Conservation (phyloP, 2,113 vertebrate genomes). For the Bagarius yarrelli region DNA sequence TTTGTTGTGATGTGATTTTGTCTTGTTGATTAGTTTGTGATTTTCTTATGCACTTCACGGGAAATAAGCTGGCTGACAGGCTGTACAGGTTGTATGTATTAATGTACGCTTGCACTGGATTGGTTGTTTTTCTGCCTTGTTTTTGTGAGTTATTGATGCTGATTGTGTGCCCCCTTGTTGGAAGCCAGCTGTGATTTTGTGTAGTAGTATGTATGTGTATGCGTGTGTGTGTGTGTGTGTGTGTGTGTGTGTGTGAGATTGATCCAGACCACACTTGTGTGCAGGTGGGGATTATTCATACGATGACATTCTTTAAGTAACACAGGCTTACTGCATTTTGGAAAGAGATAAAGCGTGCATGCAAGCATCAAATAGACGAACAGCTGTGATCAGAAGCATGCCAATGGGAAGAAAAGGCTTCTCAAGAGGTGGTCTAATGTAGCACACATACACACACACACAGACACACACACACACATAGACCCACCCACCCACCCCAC, state of each 20-base stretch:
- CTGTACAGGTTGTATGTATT: too few species aligned
- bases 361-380: constrained; percentile 42
- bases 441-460: background rate
- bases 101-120: too few species aligned
- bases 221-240: background rate
- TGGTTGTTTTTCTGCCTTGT: too few species aligned
- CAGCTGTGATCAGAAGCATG: constrained; percentile 44
- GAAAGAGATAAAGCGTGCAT: constrained; percentile 31
- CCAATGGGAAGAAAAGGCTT: constrained; percentile 33
- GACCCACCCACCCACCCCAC: too few species aligned
- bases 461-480: background rate
- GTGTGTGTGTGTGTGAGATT: constrained; percentile 18
- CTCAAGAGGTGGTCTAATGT: constrained; percentile 21
- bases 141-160: too few species aligned
- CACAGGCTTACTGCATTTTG: constrained; percentile 38
- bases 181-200: background rate
- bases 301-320: constrained; percentile 44
- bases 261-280: constrained; percentile 44
- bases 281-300: constrained; percentile 46
- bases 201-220: background rate
- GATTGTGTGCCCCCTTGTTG: too few species aligned
- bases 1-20: too few species aligned
- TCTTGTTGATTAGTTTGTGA: too few species aligned
- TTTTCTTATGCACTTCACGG: too few species aligned
- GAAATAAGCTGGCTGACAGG: too few species aligned